phyloP scores from a whole-genome alignment of 2,797 vertebrate species.

The Chromobotia macracanthus region DNA sequence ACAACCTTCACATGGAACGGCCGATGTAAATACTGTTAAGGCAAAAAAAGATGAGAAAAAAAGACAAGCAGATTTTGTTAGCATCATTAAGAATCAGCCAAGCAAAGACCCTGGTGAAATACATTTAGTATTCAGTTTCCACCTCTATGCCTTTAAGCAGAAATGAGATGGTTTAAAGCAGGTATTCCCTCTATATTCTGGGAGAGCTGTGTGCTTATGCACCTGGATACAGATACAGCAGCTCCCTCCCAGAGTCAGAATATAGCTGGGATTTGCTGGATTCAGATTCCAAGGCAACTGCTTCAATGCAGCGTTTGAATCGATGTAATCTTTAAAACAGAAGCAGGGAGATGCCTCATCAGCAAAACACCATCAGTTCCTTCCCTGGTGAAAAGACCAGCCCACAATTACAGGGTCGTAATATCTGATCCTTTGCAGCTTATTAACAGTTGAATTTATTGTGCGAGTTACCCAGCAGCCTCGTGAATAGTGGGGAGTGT shows the following conservation, averaged over 20 bases:
- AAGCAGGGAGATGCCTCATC: slow-evolving; percentile 36
- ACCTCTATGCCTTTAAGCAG: slow-evolving; percentile 1
- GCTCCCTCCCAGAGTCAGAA: background rate
- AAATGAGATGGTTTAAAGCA: background rate
- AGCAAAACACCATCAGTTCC: slow-evolving; percentile 9
- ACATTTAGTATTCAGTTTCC: slow-evolving; percentile 14
- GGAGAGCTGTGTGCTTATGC: slow-evolving; percentile 3
- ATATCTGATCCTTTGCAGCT: background rate
- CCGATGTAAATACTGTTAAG: background rate
- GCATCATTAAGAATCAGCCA: slow-evolving; percentile 15
- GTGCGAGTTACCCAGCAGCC: background rate
- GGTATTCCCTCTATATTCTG: background rate
- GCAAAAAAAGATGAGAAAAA: no score
- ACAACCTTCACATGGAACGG: background rate
- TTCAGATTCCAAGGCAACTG: slow-evolving; percentile 16
- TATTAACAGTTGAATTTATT: slow-evolving; percentile 2
- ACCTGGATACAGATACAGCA: slow-evolving; percentile 17
- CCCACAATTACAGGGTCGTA: background rate
- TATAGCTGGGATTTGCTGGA: background rate
- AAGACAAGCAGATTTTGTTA: background rate
- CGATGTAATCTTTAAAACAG: slow-evolving; percentile 57
- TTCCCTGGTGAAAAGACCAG: background rate
- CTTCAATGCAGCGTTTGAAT: slow-evolving; percentile 43
- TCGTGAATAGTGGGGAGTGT: background rate
- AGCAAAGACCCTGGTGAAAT: slow-evolving; percentile 4